Evolutionary conservation across 2,797 vertebrate species (phyloP), one percentile per base, ranked within the genome.

Genomic region (Catostomus latipinnis): DNA sequence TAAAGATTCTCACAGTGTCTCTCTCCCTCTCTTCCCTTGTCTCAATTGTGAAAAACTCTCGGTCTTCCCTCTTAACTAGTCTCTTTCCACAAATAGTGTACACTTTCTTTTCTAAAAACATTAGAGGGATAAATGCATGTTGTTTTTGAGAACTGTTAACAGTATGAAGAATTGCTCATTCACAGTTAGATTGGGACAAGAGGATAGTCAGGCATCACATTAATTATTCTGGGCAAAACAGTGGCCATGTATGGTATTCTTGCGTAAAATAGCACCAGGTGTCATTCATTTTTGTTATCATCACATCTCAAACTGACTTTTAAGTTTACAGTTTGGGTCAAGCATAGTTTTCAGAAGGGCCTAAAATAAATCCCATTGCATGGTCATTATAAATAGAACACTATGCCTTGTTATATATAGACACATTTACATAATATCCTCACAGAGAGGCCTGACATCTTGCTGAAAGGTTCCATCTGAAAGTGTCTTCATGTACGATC

Each of bases 371-470:
- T 68, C 60, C 6, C 48, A 13, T 53, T 48, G 74, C 45, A 67
- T 50, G 53, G 10, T 81, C 46, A 8, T 74, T 60, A 50, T 68
- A 65, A 65, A 80, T 54, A 80, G 76, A 52, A 66, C 46, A 46
- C 12, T 9, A 22, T 45, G 52, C 60, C 76, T 46, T 74, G 72
- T 86, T 84, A 49, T 48, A 75, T 74, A 22, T 53, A 74, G 48
- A 52, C 80, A 71, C 52, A 46, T 60, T 73, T 16, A 65, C 45
- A 63, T 72, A 34, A 56, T 34, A 34, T 34, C 34, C 34, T 34
- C 34, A 34, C 34, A 34, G 34, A 34, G 34, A 34, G 34, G 3
- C 2, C 2, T 34, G 34, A 34, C 3, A 3, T 34, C 34, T 34
- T 34, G 34, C 34, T 34, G 34, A 34, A 34, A 34, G 34, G 2